Evolutionary conservation across 37 sponge, comb jelly and placozoan species (phyloP).

Genomic region (Bolinopsis microptera): DNA sequence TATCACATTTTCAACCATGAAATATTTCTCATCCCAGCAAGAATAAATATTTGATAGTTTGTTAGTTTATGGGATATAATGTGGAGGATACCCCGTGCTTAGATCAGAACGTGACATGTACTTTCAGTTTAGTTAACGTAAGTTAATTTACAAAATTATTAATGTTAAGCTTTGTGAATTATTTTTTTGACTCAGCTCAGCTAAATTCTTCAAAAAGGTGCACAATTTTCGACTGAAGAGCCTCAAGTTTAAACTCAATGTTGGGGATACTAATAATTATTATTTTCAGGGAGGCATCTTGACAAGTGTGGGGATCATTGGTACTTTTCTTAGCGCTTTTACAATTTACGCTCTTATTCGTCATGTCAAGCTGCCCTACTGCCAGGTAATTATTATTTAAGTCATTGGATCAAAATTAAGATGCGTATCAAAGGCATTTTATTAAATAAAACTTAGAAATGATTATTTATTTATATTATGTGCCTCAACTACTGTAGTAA

Average conservation of each 20-base stretch:
- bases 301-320: background rate
- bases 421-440: too few species aligned
- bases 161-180: too few species aligned
- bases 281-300: slow-evolving; percentile 14
- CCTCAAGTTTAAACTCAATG: too few species aligned
- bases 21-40: too few species aligned
- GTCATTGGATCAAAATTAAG: too few species aligned
- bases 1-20: too few species aligned
- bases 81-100: background rate
- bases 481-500: too few species aligned
- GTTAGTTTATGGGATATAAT: slow-evolving; percentile 5
- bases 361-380: slow-evolving; percentile 37
- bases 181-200: too few species aligned
- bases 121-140: background rate
- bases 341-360: slow-evolving; percentile 34
- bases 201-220: too few species aligned
- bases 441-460: too few species aligned
- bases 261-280: background rate
- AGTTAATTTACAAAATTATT: background rate
- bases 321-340: slow-evolving; percentile 1
- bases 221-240: too few species aligned
- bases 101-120: background rate
- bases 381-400: slow-evolving; percentile 59
- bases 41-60: background rate
- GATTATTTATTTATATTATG: too few species aligned